Conservation (phyloP, 1,140 invertebrate genomes). For the Drosophila ananassae region DNA sequence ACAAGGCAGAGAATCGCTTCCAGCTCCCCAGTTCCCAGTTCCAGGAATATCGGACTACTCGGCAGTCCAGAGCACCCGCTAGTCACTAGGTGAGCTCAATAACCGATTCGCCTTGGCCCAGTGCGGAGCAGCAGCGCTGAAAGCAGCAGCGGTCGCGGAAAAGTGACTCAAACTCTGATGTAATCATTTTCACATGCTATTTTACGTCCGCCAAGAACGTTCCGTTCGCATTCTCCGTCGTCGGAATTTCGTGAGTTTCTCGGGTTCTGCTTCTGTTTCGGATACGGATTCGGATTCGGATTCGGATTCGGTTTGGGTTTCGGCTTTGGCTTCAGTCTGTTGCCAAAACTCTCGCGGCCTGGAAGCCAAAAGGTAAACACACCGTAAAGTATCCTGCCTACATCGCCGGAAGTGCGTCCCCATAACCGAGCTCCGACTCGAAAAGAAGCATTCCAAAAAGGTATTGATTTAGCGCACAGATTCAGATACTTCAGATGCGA, state of each 20-base stretch:
- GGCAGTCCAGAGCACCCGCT: constrained; percentile 17
- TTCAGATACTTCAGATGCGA: constrained; percentile 1
- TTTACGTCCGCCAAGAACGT: constrained; percentile 62
- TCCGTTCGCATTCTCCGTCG: constrained; percentile 38
- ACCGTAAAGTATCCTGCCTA: neutral
- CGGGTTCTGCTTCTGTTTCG: constrained; percentile 1
- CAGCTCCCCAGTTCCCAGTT: constrained; percentile 44
- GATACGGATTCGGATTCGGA: constrained; percentile 11
- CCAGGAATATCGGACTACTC: constrained; percentile 33
- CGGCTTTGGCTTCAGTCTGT: constrained; percentile 37
- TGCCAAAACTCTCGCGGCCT: constrained; percentile 33
- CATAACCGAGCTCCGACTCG: neutral
- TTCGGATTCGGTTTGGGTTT: constrained; percentile 25
- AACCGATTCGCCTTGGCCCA: constrained; percentile 36
- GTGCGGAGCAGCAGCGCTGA: constrained; percentile 27
- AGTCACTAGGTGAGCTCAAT: constrained; percentile 62
- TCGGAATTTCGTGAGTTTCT: constrained; percentile 1
- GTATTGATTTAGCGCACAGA: constrained; percentile 65
- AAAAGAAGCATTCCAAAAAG: neutral
- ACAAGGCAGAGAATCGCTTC: constrained; percentile 34
- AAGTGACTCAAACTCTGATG: constrained; percentile 81
- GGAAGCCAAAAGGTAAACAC: constrained; percentile 62
- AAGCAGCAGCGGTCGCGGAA: constrained; percentile 30
- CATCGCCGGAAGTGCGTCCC: neutral
- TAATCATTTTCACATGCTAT: constrained; percentile 67